Evolutionary conservation across 2,113 vertebrate genomes (phyloP).

Genomic region (Paracanthobrama guichenoti): DNA sequence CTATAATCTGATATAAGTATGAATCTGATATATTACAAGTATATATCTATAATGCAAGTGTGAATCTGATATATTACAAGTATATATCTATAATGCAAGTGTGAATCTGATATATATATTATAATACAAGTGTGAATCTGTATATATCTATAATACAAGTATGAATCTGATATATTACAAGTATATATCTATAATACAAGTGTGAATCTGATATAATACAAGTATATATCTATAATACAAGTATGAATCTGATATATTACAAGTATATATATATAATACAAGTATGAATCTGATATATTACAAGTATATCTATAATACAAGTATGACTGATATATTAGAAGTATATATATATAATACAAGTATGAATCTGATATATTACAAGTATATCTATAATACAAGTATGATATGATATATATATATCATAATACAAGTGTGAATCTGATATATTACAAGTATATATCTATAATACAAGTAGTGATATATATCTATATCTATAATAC

Average conservation of each 20-base stretch:
- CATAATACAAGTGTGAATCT: conserved; percentile 75
- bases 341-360: background rate
- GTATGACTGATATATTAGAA: conserved; percentile 72
- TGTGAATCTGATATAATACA: too few relatives aligned
- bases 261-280: too few relatives aligned
- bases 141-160: too few relatives aligned
- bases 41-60: background rate
- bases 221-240: too few relatives aligned
- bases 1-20: background rate
- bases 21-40: too few relatives aligned
- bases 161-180: background rate
- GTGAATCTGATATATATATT: background rate
- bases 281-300: too few relatives aligned
- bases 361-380: background rate
- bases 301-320: conserved; percentile 40
- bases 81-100: background rate
- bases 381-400: background rate
- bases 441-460: background rate
- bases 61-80: too few relatives aligned
- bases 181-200: too few relatives aligned
- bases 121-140: too few relatives aligned
- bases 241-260: too few relatives aligned
- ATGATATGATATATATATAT: too few relatives aligned
- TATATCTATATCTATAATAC: too few relatives aligned
- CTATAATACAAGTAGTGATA: background rate